Evolutionary conservation across 2,888 invertebrate genomes (phyloP).

Genomic region (Xanthorhoe spadicearia): DNA sequence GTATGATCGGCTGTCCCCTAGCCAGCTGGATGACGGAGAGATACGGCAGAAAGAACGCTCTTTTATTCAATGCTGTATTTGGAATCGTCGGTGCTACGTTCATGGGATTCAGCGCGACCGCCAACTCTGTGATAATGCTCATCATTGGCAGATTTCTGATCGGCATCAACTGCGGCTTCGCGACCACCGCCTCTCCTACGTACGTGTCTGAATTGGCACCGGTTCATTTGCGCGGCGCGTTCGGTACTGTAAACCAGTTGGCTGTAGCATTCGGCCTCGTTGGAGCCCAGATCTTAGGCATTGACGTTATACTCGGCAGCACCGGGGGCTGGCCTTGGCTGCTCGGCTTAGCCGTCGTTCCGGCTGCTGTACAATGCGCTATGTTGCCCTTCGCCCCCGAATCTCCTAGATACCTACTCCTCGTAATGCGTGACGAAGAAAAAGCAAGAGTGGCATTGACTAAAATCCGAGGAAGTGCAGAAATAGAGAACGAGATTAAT

Average conservation of each 20-base stretch:
- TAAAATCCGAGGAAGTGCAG: slow-evolving; percentile 68
- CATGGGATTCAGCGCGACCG: slow-evolving; percentile 87
- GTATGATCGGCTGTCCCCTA: slow-evolving; percentile 90
- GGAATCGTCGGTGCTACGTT: slow-evolving; percentile 87
- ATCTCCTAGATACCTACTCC: slow-evolving; percentile 75
- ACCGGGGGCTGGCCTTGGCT: slow-evolving; percentile 78
- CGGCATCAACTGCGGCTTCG: slow-evolving; percentile 89
- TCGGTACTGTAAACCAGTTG: slow-evolving; percentile 80
- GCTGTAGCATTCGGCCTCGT: slow-evolving; percentile 79
- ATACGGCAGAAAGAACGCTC: slow-evolving; percentile 88
- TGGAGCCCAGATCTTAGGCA: slow-evolving; percentile 75
- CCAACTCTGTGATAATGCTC: slow-evolving; percentile 88
- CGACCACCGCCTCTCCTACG: slow-evolving; percentile 80
- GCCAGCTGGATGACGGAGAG: slow-evolving; percentile 90
- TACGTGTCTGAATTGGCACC: slow-evolving; percentile 82
- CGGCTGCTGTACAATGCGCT: slow-evolving; percentile 69
- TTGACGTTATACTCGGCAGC: slow-evolving; percentile 76
- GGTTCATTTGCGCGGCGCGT: slow-evolving; percentile 72
- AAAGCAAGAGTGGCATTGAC: slow-evolving; percentile 64
- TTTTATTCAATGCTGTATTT: slow-evolving; percentile 86
- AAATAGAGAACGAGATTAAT: slow-evolving; percentile 78
- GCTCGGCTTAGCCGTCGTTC: slow-evolving; percentile 73
- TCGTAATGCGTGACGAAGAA: slow-evolving; percentile 73
- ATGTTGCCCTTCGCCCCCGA: slow-evolving; percentile 77
- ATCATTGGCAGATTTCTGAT: slow-evolving; percentile 90